phyloP scores from a whole-genome alignment of 2,888 invertebrate species.

The Apamea monoglypha region DNA sequence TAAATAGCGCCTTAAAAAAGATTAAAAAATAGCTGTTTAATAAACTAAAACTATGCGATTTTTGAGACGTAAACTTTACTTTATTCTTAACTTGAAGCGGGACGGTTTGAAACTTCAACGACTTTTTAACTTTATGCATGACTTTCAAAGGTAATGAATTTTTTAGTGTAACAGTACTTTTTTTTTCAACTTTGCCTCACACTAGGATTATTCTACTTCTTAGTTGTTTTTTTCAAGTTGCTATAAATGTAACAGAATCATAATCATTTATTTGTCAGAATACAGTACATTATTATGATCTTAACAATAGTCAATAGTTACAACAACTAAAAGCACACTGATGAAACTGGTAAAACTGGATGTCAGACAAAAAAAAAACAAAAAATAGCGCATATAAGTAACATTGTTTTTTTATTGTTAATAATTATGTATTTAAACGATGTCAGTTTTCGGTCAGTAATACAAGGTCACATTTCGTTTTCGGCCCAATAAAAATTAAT shows the following conservation, averaged over 20 bases:
- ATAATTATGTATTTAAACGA: background rate
- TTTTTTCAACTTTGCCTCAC: conserved; percentile 8
- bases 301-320: background rate
- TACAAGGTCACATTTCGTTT: background rate
- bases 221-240: conserved; percentile 1
- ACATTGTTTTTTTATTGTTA: background rate
- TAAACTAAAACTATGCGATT: background rate
- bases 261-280: background rate
- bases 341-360: background rate
- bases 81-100: background rate
- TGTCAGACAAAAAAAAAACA: too few relatives aligned
- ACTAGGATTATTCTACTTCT: conserved; percentile 2
- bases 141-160: conserved; percentile 20
- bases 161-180: background rate
- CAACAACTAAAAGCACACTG: too few relatives aligned
- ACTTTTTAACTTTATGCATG: conserved; percentile 29
- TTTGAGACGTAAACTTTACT: background rate
- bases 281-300: background rate
- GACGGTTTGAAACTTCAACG: conserved; percentile 19
- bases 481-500: background rate
- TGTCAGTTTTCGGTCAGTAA: background rate
- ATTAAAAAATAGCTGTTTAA: background rate
- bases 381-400: background rate
- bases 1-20: background rate
- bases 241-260: background rate